Evolutionary conservation across 2,797 vertebrate genomes (phyloP).

Genomic region (Oreonectes daqikongensis): DNA sequence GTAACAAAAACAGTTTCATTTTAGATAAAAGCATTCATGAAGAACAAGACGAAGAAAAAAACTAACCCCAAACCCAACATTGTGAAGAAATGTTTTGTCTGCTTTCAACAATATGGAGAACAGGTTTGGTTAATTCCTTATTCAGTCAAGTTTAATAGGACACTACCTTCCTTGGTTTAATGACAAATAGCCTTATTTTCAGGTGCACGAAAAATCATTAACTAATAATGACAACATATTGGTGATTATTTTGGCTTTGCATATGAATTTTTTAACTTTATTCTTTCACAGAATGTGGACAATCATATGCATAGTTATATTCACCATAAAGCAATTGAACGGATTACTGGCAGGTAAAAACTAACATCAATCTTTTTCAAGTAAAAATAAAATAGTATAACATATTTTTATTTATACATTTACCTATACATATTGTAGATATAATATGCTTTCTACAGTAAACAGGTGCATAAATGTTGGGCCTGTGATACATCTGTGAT

Average conservation of each 20-base stretch:
- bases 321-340: slow-evolving; percentile 44
- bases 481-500: slow-evolving; percentile 57
- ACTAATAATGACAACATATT: too few species aligned
- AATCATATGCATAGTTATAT: slow-evolving; percentile 38
- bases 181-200: too few species aligned
- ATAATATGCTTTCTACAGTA: neutral
- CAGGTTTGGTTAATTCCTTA: slow-evolving; percentile 12
- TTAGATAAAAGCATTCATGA: neutral
- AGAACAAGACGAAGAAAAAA: neutral
- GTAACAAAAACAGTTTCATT: neutral
- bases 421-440: too few species aligned
- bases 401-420: too few species aligned
- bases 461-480: slow-evolving; percentile 64
- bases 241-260: neutral
- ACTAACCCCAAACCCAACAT: neutral
- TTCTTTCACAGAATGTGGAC: slow-evolving; percentile 30
- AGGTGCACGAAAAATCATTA: too few species aligned
- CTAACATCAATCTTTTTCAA: neutral
- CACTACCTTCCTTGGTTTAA: neutral
- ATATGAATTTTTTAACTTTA: too few species aligned
- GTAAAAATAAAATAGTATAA: too few species aligned
- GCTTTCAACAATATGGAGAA: neutral
- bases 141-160: neutral
- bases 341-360: slow-evolving; percentile 30
- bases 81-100: slow-evolving; percentile 40